phyloP scores from a whole-genome alignment of 2,797 vertebrate species.

The Crocidura indochinensis region DNA sequence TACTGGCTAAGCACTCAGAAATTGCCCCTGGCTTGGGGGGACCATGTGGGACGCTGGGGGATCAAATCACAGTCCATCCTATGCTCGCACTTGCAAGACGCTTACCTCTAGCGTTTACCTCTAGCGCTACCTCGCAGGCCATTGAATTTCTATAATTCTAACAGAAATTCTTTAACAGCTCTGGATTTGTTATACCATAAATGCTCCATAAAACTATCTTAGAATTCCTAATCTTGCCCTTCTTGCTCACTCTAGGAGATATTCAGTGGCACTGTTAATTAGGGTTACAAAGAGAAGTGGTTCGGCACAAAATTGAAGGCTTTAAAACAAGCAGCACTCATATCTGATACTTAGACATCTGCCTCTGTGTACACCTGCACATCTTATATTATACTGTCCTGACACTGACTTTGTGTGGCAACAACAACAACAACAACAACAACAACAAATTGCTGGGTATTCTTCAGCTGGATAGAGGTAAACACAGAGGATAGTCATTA shows the following conservation, averaged over 20 bases:
- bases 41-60: too few species aligned
- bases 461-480: neutral
- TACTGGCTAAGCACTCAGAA: too few species aligned
- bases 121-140: too few species aligned
- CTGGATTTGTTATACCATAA: neutral
- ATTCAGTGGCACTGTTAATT: neutral
- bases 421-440: neutral
- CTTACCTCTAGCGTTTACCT: too few species aligned
- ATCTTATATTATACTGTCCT: slow-evolving; percentile 49
- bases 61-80: too few species aligned
- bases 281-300: neutral
- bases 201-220: slow-evolving; percentile 48
- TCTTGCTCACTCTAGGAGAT: neutral
- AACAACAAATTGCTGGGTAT: neutral
- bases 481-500: slow-evolving; percentile 38
- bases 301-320: slow-evolving; percentile 3
- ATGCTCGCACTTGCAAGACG: too few species aligned
- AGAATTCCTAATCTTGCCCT: slow-evolving; percentile 39
- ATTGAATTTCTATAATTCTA: slow-evolving; percentile 3
- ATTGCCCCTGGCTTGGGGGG: too few species aligned
- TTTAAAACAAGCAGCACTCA: slow-evolving; percentile 50
- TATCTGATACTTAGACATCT: neutral
- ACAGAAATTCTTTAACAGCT: slow-evolving; percentile 34
- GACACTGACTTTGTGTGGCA: neutral
- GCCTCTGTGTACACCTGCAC: neutral